Conservation (phyloP, 2,888 invertebrate genomes). For the Netelia virgata region DNA sequence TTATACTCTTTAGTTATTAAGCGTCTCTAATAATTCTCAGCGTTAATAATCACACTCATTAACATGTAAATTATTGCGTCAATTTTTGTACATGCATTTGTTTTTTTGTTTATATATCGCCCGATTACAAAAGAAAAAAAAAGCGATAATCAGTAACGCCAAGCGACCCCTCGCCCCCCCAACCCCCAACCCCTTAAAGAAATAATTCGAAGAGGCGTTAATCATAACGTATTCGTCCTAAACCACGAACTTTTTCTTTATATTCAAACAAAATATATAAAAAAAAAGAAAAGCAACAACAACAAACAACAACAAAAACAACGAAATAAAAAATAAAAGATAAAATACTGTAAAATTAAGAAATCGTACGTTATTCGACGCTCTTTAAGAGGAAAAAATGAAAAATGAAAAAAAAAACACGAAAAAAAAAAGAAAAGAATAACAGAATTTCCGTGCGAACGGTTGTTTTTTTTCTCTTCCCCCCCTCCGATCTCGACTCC, state of each 20-base stretch:
- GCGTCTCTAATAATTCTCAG: not conserved
- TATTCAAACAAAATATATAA: no score
- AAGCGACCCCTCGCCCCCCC: no score
- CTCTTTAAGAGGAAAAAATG: not conserved
- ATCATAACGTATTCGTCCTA: no score
- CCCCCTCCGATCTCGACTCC: no score
- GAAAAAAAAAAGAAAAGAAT: not conserved
- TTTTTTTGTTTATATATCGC: conserved; percentile 10
- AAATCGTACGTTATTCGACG: no score
- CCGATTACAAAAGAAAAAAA: conserved; percentile 4
- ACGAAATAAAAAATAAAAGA: not conserved
- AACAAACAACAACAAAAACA: conserved; percentile 2
- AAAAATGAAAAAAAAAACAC: not conserved
- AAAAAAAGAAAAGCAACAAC: no score
- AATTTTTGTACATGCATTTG: conserved; percentile 35
- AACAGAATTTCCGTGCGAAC: no score
- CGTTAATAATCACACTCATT: conserved; percentile 5
- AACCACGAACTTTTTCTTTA: no score
- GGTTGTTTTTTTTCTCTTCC: no score
- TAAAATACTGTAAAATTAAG: not conserved
- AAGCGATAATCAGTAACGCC: no score
- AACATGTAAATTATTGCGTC: conserved; percentile 38
- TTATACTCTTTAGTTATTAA: conserved; percentile 18
- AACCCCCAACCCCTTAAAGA: no score
- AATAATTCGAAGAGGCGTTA: no score